Conservation (phyloP, 2,888 invertebrate genomes). For the Camponotus fellah region DNA sequence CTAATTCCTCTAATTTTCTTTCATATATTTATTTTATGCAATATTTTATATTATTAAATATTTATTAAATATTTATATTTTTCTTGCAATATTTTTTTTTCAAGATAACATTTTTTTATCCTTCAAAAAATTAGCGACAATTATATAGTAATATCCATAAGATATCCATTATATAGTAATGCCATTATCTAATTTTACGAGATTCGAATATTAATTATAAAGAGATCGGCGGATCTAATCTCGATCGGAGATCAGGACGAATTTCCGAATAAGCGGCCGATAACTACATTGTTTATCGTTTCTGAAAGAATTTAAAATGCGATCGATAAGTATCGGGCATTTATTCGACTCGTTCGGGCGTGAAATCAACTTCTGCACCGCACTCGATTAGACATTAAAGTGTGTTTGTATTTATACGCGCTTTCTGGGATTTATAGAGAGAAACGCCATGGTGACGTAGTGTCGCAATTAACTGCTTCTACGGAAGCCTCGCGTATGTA, state of each 20-base stretch:
- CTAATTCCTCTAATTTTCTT: not conserved
- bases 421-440: slow-evolving; percentile 29
- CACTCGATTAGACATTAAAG: slow-evolving; percentile 32
- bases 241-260: slow-evolving; percentile 29
- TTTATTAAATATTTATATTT: too few species aligned
- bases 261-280: slow-evolving; percentile 44
- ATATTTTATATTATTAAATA: not conserved
- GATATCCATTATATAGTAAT: not conserved
- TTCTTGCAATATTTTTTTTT: not conserved
- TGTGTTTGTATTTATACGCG: slow-evolving; percentile 41
- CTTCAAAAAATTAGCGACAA: slow-evolving; percentile 13
- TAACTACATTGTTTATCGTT: slow-evolving; percentile 38
- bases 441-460: slow-evolving; percentile 29
- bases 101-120: not conserved
- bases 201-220: slow-evolving; percentile 5
- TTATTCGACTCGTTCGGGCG: slow-evolving; percentile 54
- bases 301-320: slow-evolving; percentile 37
- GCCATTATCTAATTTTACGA: slow-evolving; percentile 15
- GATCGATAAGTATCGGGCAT: slow-evolving; percentile 50
- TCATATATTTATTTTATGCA: not conserved
- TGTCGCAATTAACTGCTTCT: slow-evolving; percentile 47
- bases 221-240: not conserved
- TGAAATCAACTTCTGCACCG: slow-evolving; percentile 60
- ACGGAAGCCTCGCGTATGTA: slow-evolving; percentile 37
- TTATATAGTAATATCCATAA: not conserved